A percentile compares a stretch with the other conserved stretches of the same genome.
phyloP scores from a whole-genome alignment of 2,797 vertebrate genomes.

The Dipus sagitta region DNA sequence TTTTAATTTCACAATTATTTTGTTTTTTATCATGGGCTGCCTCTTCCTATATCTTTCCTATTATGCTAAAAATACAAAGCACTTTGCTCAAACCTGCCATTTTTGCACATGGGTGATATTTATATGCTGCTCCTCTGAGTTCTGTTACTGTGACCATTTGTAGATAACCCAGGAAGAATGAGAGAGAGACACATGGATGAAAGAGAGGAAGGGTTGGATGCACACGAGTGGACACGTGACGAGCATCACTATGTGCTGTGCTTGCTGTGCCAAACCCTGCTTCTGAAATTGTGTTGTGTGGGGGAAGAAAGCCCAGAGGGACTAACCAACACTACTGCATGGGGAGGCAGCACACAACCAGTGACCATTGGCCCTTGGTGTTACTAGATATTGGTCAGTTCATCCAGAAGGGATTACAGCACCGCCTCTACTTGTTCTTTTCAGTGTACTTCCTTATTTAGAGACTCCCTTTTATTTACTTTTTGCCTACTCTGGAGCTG shows the following conservation, averaged over 20 bases:
- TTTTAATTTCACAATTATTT: background rate
- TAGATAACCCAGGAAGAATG: background rate
- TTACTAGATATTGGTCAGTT: background rate
- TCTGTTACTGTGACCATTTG: background rate
- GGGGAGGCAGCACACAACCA: rapidly evolving
- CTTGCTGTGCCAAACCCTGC: background rate
- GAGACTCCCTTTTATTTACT: background rate
- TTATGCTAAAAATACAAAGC: background rate
- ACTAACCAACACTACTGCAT: background rate
- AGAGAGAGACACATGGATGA: background rate
- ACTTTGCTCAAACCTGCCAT: background rate
- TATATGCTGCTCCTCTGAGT: background rate
- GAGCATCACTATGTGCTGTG: background rate
- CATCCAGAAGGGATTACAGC: background rate
- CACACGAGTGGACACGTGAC: background rate
- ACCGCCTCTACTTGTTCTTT: background rate
- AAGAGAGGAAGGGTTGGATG: background rate
- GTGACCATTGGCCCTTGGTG: rapidly evolving
- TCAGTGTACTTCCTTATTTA: background rate
- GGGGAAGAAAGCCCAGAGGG: background rate
- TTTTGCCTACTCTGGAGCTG: background rate
- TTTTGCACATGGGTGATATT: background rate
- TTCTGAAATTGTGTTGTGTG: background rate
- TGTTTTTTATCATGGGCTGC: background rate
- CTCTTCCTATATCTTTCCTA: background rate